phyloP scores from a whole-genome alignment of 2,888 invertebrate species.

The Imbricaverruca yamaguchii region DNA sequence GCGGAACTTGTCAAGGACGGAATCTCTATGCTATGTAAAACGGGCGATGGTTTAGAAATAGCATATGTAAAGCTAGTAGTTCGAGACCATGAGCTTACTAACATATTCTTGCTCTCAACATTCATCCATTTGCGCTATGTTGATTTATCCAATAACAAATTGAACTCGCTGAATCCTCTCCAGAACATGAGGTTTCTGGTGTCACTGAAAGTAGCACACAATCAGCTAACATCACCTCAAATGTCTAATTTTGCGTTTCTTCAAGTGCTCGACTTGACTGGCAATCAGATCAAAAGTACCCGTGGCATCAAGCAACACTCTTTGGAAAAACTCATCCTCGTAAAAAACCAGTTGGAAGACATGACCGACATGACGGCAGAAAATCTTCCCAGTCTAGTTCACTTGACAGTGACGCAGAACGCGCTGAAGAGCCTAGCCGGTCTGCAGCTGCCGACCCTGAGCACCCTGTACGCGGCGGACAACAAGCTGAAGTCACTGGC shows the following conservation, averaged over 20 bases:
- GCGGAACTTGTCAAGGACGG: neutral
- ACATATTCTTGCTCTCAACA: neutral
- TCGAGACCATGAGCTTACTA: neutral
- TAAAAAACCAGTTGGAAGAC: neutral
- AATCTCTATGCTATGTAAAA: constrained; percentile 7
- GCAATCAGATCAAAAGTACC: neutral
- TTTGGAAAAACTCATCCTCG: neutral
- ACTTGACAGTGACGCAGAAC: neutral
- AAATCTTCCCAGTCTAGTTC: neutral
- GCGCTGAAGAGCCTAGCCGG: neutral
- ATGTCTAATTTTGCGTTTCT: neutral
- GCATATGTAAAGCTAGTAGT: neutral
- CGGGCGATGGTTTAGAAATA: neutral
- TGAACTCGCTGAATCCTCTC: neutral
- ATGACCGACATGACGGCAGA: neutral
- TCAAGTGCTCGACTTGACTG: neutral
- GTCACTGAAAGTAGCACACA: neutral
- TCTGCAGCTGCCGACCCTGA: neutral
- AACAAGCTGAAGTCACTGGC: neutral
- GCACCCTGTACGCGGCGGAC: neutral
- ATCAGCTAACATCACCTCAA: neutral
- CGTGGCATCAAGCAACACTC: neutral
- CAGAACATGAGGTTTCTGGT: constrained; percentile 10
- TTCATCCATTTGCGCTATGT: neutral
- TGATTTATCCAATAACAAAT: neutral